Percentiles rank a stretch among this genome's conserved stretches.
Conservation (phyloP, 1,140 invertebrate species). For the Colletes latitarsis region DNA sequence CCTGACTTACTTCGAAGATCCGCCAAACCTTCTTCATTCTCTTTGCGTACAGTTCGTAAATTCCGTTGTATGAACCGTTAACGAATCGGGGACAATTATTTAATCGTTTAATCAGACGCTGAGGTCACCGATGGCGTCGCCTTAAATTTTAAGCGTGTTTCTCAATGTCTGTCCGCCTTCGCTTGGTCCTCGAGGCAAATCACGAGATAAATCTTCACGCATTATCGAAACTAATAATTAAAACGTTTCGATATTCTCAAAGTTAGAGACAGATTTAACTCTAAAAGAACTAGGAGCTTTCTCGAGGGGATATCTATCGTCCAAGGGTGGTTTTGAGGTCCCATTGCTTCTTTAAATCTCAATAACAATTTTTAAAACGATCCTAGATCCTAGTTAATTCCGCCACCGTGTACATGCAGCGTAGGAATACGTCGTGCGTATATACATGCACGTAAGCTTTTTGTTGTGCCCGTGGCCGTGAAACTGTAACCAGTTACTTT, state of each 20-base stretch:
- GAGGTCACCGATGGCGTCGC: slow-evolving; percentile 28
- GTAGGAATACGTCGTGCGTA: not conserved
- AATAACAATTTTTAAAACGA: not conserved
- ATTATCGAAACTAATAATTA: no score
- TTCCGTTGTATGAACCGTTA: slow-evolving; percentile 49
- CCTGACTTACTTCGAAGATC: slow-evolving; percentile 2
- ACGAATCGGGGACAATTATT: slow-evolving; percentile 54
- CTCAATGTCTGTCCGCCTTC: not conserved
- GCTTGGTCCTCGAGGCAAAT: not conserved
- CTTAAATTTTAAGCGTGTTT: slow-evolving; percentile 44
- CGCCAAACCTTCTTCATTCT: not conserved
- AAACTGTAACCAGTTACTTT: slow-evolving; percentile 53
- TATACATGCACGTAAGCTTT: not conserved
- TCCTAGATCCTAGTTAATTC: not conserved
- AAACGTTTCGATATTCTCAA: no score
- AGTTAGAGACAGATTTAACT: no score
- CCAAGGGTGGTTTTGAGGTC: no score
- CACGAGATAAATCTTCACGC: not conserved
- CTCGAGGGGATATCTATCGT: no score
- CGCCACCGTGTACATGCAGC: not conserved
- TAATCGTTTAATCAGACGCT: slow-evolving; percentile 41
- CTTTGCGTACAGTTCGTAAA: not conserved
- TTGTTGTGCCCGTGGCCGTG: slow-evolving; percentile 34
- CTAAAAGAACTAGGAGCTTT: no score
- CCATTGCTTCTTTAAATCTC: no score